Conservation (phyloP, 2,888 invertebrate genomes). For the Rotaria magnacalcarata region DNA sequence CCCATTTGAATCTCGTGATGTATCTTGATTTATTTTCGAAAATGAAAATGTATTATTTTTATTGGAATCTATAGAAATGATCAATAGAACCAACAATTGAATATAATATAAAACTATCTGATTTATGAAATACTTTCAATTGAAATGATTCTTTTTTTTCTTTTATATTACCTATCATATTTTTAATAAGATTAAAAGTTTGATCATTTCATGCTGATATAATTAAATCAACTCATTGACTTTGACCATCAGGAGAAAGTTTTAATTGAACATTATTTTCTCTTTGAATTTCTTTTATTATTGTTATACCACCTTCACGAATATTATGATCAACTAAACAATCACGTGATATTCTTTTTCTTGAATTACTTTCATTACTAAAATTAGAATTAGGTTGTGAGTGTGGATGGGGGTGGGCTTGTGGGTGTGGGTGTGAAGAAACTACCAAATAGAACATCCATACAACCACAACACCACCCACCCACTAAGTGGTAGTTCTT, state of each 20-base stretch:
- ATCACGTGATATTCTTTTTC: background rate
- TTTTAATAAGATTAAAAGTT: background rate
- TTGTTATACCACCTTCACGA: background rate
- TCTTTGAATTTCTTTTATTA: background rate
- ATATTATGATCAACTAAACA: background rate
- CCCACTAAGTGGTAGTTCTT: too few relatives aligned
- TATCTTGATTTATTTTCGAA: background rate
- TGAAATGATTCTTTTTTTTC: background rate
- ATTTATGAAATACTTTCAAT: background rate
- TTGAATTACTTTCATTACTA: background rate
- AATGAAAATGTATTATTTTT: background rate
- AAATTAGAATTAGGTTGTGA: background rate
- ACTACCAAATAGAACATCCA: too few relatives aligned
- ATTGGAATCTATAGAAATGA: background rate
- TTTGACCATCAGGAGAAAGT: constrained; percentile 7
- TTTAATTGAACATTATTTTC: background rate
- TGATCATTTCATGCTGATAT: background rate
- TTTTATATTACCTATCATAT: background rate
- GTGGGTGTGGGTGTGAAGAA: too few relatives aligned
- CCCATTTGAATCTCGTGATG: background rate
- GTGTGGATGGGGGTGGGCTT: too few relatives aligned
- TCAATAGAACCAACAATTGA: too few relatives aligned
- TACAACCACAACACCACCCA: too few relatives aligned
- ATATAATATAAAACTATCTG: background rate
- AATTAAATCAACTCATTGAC: constrained; percentile 36